phyloP scores from a whole-genome alignment of 2,797 vertebrate species.

The Mus minutoides region DNA sequence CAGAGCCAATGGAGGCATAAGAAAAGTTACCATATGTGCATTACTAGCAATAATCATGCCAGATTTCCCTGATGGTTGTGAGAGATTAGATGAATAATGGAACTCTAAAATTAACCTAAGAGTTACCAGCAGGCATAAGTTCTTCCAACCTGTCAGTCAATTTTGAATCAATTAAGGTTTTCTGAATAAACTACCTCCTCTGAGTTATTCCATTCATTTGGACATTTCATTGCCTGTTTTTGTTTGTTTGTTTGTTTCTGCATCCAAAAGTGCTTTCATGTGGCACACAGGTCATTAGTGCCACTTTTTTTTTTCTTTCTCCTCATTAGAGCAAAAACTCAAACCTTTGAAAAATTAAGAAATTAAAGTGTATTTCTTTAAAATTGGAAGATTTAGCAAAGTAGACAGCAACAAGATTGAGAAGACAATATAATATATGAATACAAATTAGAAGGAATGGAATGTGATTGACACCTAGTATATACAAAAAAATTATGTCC shows the following conservation, averaged over 20 bases:
- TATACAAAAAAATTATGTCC: neutral
- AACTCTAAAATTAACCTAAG: slow-evolving; percentile 61
- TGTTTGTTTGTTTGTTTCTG: no score
- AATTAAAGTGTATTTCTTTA: slow-evolving; percentile 12
- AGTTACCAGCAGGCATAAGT: neutral
- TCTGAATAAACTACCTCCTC: slow-evolving; percentile 36
- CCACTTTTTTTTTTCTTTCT: neutral
- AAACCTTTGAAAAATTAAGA: neutral
- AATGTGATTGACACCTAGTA: neutral
- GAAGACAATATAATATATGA: neutral
- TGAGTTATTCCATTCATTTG: slow-evolving; percentile 48
- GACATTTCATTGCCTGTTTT: neutral
- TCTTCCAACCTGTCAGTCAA: slow-evolving; percentile 54
- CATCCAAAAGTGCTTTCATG: neutral
- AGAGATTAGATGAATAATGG: slow-evolving; percentile 59
- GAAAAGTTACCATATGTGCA: slow-evolving; percentile 49
- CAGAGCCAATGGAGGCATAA: neutral
- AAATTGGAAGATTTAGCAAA: slow-evolving; percentile 9
- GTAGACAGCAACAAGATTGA: neutral
- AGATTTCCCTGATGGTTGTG: neutral
- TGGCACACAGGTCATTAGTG: neutral
- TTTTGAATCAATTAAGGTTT: slow-evolving; percentile 64
- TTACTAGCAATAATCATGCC: slow-evolving; percentile 1
- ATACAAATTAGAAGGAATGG: neutral
- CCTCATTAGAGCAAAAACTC: neutral